A percentile compares a stretch with the other conserved stretches of the same genome.
Evolutionary conservation across 2,113 vertebrate genomes (phyloP).

Genomic region (Vanacampus margaritifer): DNA sequence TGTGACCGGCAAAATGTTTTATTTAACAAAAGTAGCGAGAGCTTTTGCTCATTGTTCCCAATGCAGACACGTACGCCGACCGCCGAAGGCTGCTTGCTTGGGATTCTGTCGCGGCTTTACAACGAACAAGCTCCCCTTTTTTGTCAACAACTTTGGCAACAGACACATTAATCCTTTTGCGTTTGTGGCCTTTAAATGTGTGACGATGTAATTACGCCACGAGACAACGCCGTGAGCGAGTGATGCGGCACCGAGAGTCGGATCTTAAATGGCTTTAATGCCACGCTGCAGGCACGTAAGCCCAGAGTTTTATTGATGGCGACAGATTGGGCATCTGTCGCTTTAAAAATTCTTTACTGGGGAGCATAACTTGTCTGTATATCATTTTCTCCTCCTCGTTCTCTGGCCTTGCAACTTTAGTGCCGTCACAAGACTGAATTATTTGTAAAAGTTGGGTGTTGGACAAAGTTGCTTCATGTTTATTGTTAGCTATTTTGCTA

Average conservation of each 20-base stretch:
- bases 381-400: background rate
- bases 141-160: background rate
- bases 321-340: slow-evolving; percentile 13
- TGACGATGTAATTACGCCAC: slow-evolving; percentile 37
- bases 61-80: background rate
- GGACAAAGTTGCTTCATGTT: background rate
- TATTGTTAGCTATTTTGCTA: too few species aligned
- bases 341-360: slow-evolving; percentile 10
- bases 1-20: slow-evolving; percentile 2
- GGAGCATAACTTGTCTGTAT: background rate
- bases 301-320: background rate
- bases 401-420: background rate
- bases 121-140: slow-evolving; percentile 8
- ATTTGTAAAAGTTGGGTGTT: background rate
- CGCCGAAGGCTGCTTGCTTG: background rate
- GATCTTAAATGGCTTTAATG: background rate
- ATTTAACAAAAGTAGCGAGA: background rate
- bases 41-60: background rate
- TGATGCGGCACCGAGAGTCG: background rate
- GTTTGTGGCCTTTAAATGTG: slow-evolving; percentile 39
- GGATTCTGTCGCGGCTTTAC: background rate
- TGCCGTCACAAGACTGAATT: slow-evolving; percentile 1
- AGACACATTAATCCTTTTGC: slow-evolving; percentile 42
- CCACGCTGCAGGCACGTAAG: background rate
- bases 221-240: slow-evolving; percentile 24